phyloP scores from a whole-genome alignment of 2,888 invertebrate genomes.

The Drosophila ezoana region DNA sequence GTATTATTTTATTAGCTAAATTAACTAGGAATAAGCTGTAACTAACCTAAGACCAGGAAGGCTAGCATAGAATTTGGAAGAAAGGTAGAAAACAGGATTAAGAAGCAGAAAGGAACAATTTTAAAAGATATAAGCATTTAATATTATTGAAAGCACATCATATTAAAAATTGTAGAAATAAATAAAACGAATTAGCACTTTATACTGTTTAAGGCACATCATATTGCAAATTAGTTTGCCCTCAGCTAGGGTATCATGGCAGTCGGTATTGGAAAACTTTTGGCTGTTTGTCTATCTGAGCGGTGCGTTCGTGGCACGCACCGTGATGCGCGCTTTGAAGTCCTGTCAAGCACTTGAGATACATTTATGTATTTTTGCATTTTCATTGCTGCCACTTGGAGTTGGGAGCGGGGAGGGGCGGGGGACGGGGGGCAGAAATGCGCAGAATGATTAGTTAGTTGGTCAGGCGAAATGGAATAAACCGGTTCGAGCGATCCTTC shows the following conservation, averaged over 20 bases:
- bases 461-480: conserved; percentile 75
- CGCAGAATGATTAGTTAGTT: conserved; percentile 79
- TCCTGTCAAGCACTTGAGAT: conserved; percentile 81
- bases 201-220: no score
- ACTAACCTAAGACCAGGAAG: no score
- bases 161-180: background rate
- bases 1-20: no score
- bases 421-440: conserved; percentile 44
- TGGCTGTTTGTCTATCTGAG: conserved; percentile 46
- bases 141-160: background rate
- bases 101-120: no score
- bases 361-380: conserved; percentile 80
- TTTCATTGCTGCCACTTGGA: conserved; percentile 68
- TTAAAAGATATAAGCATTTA: no score
- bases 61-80: no score
- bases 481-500: conserved; percentile 72
- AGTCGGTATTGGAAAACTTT: conserved; percentile 7
- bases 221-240: background rate
- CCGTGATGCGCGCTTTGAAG: conserved; percentile 80
- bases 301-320: conserved; percentile 69
- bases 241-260: conserved; percentile 26
- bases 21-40: no score
- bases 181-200: no score
- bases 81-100: no score
- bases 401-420: conserved; percentile 26